Percentiles rank a stretch among this genome's conserved stretches.
These are phyloP conservation scores for Digitonthophagus gazella DNA, from an alignment of 2,888 invertebrate species.

Conservation along the genomic window DNA sequence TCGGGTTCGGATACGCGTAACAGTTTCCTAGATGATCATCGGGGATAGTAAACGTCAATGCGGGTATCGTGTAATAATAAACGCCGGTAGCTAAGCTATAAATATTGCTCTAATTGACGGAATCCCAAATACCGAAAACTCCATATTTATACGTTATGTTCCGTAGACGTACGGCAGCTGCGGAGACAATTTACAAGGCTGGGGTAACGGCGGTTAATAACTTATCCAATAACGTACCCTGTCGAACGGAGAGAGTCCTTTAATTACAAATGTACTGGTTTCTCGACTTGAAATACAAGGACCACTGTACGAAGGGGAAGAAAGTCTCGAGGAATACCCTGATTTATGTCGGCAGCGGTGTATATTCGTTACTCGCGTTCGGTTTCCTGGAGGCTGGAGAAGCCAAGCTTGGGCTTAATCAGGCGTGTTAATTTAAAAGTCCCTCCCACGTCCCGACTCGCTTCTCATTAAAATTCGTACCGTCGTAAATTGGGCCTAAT, in stretches of 20 bases:
- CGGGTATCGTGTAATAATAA: neutral
- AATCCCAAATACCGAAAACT: neutral
- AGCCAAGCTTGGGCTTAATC: constrained; percentile 12
- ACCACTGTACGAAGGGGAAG: neutral
- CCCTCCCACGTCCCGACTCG: constrained; percentile 1
- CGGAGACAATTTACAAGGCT: neutral
- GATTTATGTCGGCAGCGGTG: constrained; percentile 10
- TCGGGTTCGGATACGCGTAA: neutral
- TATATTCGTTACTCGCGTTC: constrained; percentile 12
- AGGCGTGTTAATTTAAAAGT: constrained; percentile 16
- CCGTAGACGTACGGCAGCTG: neutral
- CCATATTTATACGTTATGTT: neutral
- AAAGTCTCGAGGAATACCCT: constrained; percentile 14
- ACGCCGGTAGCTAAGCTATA: neutral
- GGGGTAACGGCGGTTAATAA: constrained; percentile 5
- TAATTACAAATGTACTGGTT: constrained; percentile 13
- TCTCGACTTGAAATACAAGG: neutral
- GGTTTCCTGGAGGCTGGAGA: constrained; percentile 4
- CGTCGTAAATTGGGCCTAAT: constrained; percentile 15
- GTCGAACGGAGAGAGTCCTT: neutral
- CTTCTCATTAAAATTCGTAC: constrained; percentile 17
- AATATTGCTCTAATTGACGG: neutral
- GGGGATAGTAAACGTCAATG: neutral
- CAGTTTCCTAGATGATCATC: neutral
- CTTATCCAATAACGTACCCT: constrained; percentile 12